Evolutionary conservation across 2,888 invertebrate species (phyloP), one percentile per base, ranked within the genome.

Genomic region (Graphium colonna): DNA sequence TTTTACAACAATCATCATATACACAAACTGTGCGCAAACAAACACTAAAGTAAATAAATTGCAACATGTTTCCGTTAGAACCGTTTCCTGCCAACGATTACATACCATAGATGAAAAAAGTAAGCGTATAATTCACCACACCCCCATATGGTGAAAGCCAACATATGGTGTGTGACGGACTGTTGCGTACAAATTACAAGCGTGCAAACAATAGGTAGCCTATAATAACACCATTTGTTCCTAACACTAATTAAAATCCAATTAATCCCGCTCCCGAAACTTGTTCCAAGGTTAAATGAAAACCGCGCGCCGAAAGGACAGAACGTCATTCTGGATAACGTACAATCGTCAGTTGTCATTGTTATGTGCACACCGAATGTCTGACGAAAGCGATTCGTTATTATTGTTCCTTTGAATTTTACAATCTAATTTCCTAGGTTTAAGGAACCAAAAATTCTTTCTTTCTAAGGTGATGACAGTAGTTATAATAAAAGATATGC

Each of bases 261-360:
- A 88, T 88, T 88, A 88, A 88, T 83, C 76, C n/a, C n/a, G n/a
- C n/a, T n/a, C n/a, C 67, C 77, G 75, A 85, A 87, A 88, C 87
- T 87, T 86, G 85, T 87, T 86, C 73, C 78, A 87, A 88, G 84
- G 87, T 88, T 86, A 88, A 87, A 87, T 87, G 86, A 88, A 88
- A 88, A 84, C 82, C 68, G 72, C 67, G 65, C 70, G 73, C 64
- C 70, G 74, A 76, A 69, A 78, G 76, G 78, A 68, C 69, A 69
- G 66, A 71, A 67, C 73, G 76, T 73, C 71, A 76, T 71, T 73
- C 77, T 77, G 79, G 79, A 79, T 82, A 81, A 82, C 80, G 80
- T 83, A 87, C 87, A 86, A 83, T 81, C 79, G 83, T 83, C 86
- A 75, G 68, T 79, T 83, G 82, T 79, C 82, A 84, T 82, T 84